Base-by-base conservation (phyloP, 2,888 invertebrate species). In the Cyclophora albipunctata region DNA sequence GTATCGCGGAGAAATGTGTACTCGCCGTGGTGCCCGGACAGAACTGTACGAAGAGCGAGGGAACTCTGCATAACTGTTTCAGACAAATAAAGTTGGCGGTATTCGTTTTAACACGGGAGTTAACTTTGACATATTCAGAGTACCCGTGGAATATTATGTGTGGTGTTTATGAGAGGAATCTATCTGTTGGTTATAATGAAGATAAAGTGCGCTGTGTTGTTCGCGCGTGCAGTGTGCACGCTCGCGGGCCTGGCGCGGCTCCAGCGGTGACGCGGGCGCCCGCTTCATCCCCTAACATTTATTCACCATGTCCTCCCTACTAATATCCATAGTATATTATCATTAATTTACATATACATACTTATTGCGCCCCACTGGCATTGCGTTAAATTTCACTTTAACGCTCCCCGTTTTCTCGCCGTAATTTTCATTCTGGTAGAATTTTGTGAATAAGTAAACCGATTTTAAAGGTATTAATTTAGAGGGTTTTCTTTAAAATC, bases 131-230 rank as follows among this genome's bases (percentile, higher is more conserved):
- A 20, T 20, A 20, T 20, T 20, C 20, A 20, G 20, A 20, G 20
- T 20, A 2, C 20, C 20, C 20, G 20, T 20, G 20, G 20, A 20
- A 20, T 20, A 20, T 20, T 20, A 20, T 20, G 20, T 20, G 20
- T 20, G 20, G 37, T 44, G 45, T 51, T 51, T 51, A 54, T 50
- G 46, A 45, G 43, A 53, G 40, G 48, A 41, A 45, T 50, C 52
- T 54, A 49, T 48, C 50, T 55, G 52, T 46, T 50, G 54, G 55
- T 66, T 59, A 62, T 75, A 78, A 77, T 76, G 71, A 74, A 78
- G 75, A 80, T 64, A 70, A 69, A 79, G 62, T 66, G 63, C 59
- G 60, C 62, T 61, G 66, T 64, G 66, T 69, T 65, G 63, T 64
- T 65, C 67, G 67, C 58, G 59, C 57, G 50, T 57, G 64, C 61